These are phyloP conservation scores for Bombyx huttoni DNA, from an alignment of 2,888 invertebrate genomes.

Conservation along the genomic window DNA sequence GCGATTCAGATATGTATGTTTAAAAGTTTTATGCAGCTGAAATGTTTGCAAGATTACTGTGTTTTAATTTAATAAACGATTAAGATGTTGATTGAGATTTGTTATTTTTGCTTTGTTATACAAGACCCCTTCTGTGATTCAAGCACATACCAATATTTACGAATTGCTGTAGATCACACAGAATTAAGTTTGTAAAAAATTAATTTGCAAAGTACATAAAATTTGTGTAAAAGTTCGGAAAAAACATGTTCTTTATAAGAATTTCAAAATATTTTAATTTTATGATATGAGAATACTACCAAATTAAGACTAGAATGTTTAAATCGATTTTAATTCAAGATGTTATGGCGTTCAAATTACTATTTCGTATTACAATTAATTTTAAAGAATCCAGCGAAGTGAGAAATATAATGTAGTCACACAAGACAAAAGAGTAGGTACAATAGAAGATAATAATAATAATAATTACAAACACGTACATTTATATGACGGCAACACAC, in stretches of 20 bases:
- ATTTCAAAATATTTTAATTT: no score
- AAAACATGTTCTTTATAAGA: no score
- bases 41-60: neutral
- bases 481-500: conserved; percentile 1
- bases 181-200: neutral
- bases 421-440: neutral
- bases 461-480: neutral
- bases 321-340: neutral
- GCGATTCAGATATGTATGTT: no score
- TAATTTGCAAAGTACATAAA: no score
- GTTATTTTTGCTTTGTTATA: neutral
- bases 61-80: neutral
- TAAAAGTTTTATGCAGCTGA: no score
- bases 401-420: neutral
- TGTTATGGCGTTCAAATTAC: neutral
- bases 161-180: neutral
- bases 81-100: neutral
- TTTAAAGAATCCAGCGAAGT: neutral
- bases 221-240: no score
- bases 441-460: neutral
- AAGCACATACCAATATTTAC: neutral
- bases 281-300: no score
- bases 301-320: no score
- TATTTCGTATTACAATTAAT: neutral
- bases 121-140: neutral